Evolutionary conservation across 2,888 invertebrate species (phyloP).

Genomic region (Heliothis peltigera): DNA sequence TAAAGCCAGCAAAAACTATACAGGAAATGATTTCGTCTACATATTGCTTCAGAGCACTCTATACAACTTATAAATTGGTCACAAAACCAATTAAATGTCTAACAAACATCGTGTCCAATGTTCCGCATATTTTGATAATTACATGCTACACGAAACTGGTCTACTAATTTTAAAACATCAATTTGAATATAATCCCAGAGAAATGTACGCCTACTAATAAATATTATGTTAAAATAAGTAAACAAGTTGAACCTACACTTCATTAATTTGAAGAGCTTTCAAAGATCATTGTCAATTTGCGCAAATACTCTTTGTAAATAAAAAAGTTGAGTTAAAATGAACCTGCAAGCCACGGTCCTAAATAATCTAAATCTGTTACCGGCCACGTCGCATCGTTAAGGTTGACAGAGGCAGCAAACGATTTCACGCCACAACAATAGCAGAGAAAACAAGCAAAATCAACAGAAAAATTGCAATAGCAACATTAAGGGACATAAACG

Average conservation of each 20-base stretch:
- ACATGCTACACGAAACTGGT: slow-evolving; percentile 33
- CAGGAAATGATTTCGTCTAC: slow-evolving; percentile 71
- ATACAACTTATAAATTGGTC: slow-evolving; percentile 59
- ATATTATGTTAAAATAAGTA: slow-evolving; percentile 43
- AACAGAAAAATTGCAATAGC: slow-evolving; percentile 74
- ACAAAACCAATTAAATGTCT: slow-evolving; percentile 60
- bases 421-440: slow-evolving; percentile 73
- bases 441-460: slow-evolving; percentile 72
- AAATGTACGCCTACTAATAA: slow-evolving; percentile 49
- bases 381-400: slow-evolving; percentile 68
- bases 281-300: slow-evolving; percentile 17
- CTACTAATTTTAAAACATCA: slow-evolving; percentile 31
- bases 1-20: slow-evolving; percentile 65
- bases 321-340: slow-evolving; percentile 42
- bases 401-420: slow-evolving; percentile 71
- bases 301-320: slow-evolving; percentile 19
- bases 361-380: slow-evolving; percentile 64
- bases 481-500: slow-evolving; percentile 68
- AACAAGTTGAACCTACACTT: slow-evolving; percentile 13
- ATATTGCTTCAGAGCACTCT: slow-evolving; percentile 62
- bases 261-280: slow-evolving; percentile 27
- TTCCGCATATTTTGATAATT: slow-evolving; percentile 63
- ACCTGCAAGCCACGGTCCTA: slow-evolving; percentile 30
- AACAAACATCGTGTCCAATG: slow-evolving; percentile 51
- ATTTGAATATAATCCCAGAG: slow-evolving; percentile 47